Evolutionary conservation across 2,797 vertebrate species (phyloP).

Genomic region (Enteromius paludinosus): DNA sequence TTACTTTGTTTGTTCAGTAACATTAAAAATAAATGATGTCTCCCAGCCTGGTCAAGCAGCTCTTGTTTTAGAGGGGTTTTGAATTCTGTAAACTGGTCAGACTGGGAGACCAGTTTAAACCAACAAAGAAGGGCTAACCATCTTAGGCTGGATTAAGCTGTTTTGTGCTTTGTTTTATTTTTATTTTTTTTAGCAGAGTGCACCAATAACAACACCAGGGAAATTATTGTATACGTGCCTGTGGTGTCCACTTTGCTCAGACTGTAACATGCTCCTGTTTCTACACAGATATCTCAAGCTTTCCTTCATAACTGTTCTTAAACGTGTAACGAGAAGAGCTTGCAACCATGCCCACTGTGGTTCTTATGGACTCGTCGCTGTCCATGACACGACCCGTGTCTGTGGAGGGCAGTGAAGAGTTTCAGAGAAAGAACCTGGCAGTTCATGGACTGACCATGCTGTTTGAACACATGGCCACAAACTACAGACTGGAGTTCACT

Average conservation of each 20-base stretch:
- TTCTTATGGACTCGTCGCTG: slow-evolving; percentile 95
- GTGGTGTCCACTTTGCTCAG: not conserved
- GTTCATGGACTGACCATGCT: slow-evolving; percentile 96
- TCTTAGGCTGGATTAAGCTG: not conserved
- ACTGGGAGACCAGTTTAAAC: not conserved
- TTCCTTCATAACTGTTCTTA: slow-evolving; percentile 7
- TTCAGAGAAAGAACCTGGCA: slow-evolving; percentile 94
- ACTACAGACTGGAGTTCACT: slow-evolving; percentile 96
- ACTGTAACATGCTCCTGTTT: not conserved
- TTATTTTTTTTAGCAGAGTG: not conserved
- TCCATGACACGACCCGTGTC: slow-evolving; percentile 97
- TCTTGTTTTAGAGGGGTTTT: not conserved
- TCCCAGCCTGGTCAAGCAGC: not conserved
- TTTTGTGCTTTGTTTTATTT: not conserved
- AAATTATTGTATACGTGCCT: not conserved
- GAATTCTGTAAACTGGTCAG: not conserved
- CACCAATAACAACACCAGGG: not conserved
- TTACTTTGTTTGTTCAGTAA: not conserved
- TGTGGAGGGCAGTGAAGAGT: slow-evolving; percentile 90
- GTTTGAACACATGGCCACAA: slow-evolving; percentile 98
- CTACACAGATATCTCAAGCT: slow-evolving; percentile 39
- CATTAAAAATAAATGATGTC: not conserved
- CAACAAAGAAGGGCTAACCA: not conserved
- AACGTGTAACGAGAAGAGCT: slow-evolving; percentile 11
- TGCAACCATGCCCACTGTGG: slow-evolving; percentile 91